Base-by-base conservation (phyloP, 2,113 vertebrate genomes). In the Eudyptes chrysolophus region DNA sequence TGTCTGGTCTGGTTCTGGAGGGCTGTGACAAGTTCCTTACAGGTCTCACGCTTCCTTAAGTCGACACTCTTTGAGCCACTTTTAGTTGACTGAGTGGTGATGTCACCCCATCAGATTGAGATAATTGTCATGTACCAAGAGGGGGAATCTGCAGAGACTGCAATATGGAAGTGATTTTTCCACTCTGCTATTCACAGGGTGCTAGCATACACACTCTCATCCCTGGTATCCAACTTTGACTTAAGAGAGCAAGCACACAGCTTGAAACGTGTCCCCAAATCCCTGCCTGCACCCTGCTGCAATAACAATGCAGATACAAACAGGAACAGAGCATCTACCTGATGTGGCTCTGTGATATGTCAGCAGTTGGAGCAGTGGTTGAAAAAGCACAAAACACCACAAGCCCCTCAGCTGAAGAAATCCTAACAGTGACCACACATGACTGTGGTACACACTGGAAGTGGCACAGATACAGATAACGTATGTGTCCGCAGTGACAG, bases 51-150 rank as follows among this genome's bases (percentile, higher is more conserved):
- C 7, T 65, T 93, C 34, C 46, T 69, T 69, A 61, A 60, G 2
- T 0, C 0, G 5, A 27, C 18, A 17, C 2, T 51, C 19, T 75
- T 79, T 51, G 44, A 55, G 9, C 3, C 19, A 55, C 0, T 52
- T 89, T 80, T 38, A 38, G 17, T 60, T 76, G 52, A 36, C 19
- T 36, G 40, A 62, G 4, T 62, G 42, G 25, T 83, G 82, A 76
- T 46, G 68, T 84, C 74, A 76, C 15, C 30, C 46, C 15, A 25
- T 40, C n/a, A 84, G 21, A 25, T 6, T 60, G 48, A 66, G 25
- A 51, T 36, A 51, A 46, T 40, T 84, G 18, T 34, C 29, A 52
- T 46, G 14, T 7, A 32, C 26, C 40, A 70, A 66, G 40, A 75
- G 3, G 8, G 9, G 7, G 25, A 94, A 77, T 62, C 65, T 85